phyloP scores from a whole-genome alignment of 2,113 vertebrate species.

The Fulica atra region DNA sequence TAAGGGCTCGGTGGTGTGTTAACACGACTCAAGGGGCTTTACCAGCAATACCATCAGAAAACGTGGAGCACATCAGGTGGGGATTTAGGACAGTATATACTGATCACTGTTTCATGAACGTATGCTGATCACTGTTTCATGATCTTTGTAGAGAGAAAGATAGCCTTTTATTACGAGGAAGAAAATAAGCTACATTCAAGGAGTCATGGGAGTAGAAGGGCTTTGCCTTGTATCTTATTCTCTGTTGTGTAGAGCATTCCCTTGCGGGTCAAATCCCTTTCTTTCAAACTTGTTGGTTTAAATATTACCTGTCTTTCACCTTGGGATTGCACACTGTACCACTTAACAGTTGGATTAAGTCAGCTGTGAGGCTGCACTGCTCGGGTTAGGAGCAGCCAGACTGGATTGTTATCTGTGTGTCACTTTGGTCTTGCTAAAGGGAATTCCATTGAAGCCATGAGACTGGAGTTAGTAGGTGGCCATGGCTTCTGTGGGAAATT shows the following conservation, averaged over 20 bases:
- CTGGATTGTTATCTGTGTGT: neutral
- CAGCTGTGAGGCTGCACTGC: neutral
- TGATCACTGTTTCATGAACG: neutral
- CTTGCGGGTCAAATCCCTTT: neutral
- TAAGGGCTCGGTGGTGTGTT: neutral
- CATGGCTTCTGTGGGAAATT: neutral
- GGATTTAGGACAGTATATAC: neutral
- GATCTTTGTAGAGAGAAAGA: neutral
- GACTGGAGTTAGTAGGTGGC: neutral
- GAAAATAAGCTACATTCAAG: neutral
- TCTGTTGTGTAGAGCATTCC: neutral
- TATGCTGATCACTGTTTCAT: neutral
- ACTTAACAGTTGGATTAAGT: neutral
- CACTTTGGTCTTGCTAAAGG: neutral
- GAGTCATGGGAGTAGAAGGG: neutral
- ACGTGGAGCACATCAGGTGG: neutral
- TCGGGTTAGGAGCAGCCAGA: neutral
- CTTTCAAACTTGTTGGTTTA: neutral
- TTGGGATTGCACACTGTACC: neutral
- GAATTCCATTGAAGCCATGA: neutral
- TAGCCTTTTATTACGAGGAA: neutral
- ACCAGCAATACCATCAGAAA: neutral
- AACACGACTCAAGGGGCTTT: slow-evolving; percentile 4
- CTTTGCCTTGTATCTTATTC: neutral
- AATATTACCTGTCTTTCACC: neutral